Percentiles rank a stretch among this genome's conserved stretches.
Conservation (phyloP, 2,797 vertebrate species). For the Pogoniulus pusillus region DNA sequence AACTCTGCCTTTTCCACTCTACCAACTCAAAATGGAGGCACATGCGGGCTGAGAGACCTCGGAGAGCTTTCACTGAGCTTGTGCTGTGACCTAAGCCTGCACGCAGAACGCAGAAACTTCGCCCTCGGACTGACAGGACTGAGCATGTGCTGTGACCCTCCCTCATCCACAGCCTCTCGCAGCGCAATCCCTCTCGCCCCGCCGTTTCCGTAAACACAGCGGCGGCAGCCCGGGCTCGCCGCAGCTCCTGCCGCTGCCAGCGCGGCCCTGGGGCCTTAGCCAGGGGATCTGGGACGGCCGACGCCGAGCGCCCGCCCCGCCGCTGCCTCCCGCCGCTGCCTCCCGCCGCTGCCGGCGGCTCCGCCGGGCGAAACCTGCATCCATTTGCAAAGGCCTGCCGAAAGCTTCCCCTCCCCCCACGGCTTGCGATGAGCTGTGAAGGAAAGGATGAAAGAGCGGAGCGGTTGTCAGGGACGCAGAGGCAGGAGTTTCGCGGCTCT, state of each 20-base stretch:
- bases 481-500: background rate
- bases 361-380: rapidly evolving
- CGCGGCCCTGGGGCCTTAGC: slow-evolving; percentile 37
- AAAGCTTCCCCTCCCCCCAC: too few species aligned
- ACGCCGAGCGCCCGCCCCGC: background rate
- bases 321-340: too few species aligned
- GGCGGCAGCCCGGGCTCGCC: slow-evolving; percentile 38
- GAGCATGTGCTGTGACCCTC: slow-evolving; percentile 99
- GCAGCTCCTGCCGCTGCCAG: slow-evolving; percentile 79
- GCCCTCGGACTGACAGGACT: slow-evolving; percentile 87
- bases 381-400: background rate
- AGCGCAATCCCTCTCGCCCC: slow-evolving; percentile 83
- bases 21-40: slow-evolving; percentile 98
- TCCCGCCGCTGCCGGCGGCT: background rate
- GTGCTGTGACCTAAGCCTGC: slow-evolving; percentile 98
- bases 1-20: slow-evolving; percentile 84
- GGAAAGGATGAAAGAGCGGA: rapidly evolving
- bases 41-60: slow-evolving; percentile 86
- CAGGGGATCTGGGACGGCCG: background rate
- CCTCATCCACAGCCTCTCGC: slow-evolving; percentile 75
- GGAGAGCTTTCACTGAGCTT: slow-evolving; percentile 90
- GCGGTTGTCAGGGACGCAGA: background rate
- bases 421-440: background rate
- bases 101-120: slow-evolving; percentile 90
- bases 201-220: slow-evolving; percentile 88